Conservation (phyloP, 2,888 invertebrate species). For the Leucozona laternaria region DNA sequence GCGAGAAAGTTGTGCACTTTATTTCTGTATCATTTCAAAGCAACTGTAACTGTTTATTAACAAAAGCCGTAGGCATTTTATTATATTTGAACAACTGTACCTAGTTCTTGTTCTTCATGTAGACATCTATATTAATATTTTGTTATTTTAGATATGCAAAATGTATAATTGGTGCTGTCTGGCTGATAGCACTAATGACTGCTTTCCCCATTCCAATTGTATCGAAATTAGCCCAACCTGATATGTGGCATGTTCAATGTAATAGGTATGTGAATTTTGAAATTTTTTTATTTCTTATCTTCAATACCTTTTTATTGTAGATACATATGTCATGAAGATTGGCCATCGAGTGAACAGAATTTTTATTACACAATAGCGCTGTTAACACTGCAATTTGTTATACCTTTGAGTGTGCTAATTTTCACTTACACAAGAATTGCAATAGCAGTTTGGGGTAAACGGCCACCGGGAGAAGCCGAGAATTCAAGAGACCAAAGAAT, state of each 20-base stretch:
- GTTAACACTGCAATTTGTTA: constrained; percentile 92
- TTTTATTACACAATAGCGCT: constrained; percentile 91
- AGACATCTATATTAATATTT: neutral
- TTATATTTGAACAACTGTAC: no score
- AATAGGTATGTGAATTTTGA: constrained; percentile 85
- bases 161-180: constrained; percentile 82
- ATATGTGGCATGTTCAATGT: constrained; percentile 87
- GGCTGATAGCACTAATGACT: constrained; percentile 87
- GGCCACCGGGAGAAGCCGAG: constrained; percentile 94
- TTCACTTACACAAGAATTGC: constrained; percentile 95
- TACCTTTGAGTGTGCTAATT: constrained; percentile 91
- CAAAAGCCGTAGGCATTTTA: no score
- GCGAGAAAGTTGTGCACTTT: no score
- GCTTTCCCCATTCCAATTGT: constrained; percentile 92
- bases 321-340: constrained; percentile 89
- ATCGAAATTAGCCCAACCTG: constrained; percentile 88
- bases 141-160: constrained; percentile 81
- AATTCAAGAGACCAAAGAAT: constrained; percentile 91
- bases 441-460: constrained; percentile 93
- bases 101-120: neutral
- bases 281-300: constrained; percentile 1
- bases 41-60: no score
- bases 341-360: constrained; percentile 87
- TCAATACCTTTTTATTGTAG: constrained; percentile 83
- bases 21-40: no score